These are phyloP conservation scores for Pararge aegeria DNA, from an alignment of 1,140 invertebrate genomes.

Conservation along the genomic window DNA sequence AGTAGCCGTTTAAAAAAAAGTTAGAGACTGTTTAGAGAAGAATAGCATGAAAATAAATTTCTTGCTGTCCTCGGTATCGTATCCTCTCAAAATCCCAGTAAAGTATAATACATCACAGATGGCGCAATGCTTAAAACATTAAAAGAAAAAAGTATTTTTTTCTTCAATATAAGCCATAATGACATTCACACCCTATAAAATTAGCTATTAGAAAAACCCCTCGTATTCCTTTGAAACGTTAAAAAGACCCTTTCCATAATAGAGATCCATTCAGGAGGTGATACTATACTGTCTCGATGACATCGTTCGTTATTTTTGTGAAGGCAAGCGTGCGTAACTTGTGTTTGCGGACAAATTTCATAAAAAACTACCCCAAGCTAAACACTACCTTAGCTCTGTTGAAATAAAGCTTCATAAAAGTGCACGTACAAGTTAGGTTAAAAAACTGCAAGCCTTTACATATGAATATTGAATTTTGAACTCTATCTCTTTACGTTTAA, in stretches of 20 bases:
- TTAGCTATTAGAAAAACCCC: conserved; percentile 33
- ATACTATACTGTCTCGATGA: conserved; percentile 43
- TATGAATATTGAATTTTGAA: conserved; percentile 28
- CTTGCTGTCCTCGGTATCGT: too few relatives aligned
- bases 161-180: conserved; percentile 26
- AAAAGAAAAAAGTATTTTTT: conserved; percentile 10
- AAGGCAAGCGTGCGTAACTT: conserved; percentile 72
- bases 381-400: conserved; percentile 28
- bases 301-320: conserved; percentile 78
- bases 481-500: conserved; percentile 21
- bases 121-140: not conserved
- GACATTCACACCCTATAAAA: conserved; percentile 34
- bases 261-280: conserved; percentile 29
- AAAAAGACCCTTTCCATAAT: conserved; percentile 45
- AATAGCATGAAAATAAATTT: too few relatives aligned
- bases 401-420: conserved; percentile 15
- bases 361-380: conserved; percentile 24
- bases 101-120: not conserved
- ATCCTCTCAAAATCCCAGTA: too few relatives aligned
- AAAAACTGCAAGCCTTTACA: conserved; percentile 26
- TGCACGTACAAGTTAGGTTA: conserved; percentile 17
- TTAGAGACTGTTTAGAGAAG: too few relatives aligned
- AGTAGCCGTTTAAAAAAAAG: too few relatives aligned
- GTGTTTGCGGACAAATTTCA: conserved; percentile 21
- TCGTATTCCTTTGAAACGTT: conserved; percentile 48